Base-by-base conservation (phyloP, 2,888 invertebrate genomes). In the Chydorus sphaericus region DNA sequence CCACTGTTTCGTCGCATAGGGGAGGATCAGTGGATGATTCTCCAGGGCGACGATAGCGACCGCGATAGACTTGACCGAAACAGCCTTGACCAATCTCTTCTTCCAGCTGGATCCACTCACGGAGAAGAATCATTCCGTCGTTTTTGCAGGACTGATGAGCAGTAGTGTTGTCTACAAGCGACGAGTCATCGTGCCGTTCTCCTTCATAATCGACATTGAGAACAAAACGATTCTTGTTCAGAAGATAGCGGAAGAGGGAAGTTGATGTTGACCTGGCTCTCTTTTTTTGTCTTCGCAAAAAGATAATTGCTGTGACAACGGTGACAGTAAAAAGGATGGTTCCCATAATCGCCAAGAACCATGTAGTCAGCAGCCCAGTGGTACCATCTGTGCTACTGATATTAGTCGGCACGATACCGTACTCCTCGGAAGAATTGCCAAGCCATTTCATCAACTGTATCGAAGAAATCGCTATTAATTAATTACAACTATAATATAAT, bases 41-140 rank as follows among this genome's bases (percentile, higher is more conserved):
- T 5, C 28, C 44, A 44, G 44, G 44, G 10, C 26, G 44, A 2
- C 44, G 20, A 10, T 26, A 28, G 4, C 44, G 20, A 87, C 89
- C 89, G 82, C 84, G 86, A 66, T 80, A 87, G 48, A 89, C 89
- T 72, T 87, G 87, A 31, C 89, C 89, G 64, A 88, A 90, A 65
- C 85, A 88, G 1, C 89, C 89, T 68, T 89, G 87, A 3, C 89
- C 89, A 54, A 89, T 83, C 65, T 85, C 85, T 63, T 83, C 79
- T 4, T 82, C 69, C 67, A 85, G 82, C 11, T 76, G 75, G 26
- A 90, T 36, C 23, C 26, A 26, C 10, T 52, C 52, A 18, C 26
- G 31, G 7, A 33, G 20, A 2, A 52, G 36, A n/a, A 52, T 8
- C 14, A 36, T 16, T 4, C n/a, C n/a, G n/a, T n/a, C n/a, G n/a